These are phyloP conservation scores for Phyllostomus hastatus DNA, from an alignment of 2,113 vertebrate species.

Conservation along the genomic window DNA sequence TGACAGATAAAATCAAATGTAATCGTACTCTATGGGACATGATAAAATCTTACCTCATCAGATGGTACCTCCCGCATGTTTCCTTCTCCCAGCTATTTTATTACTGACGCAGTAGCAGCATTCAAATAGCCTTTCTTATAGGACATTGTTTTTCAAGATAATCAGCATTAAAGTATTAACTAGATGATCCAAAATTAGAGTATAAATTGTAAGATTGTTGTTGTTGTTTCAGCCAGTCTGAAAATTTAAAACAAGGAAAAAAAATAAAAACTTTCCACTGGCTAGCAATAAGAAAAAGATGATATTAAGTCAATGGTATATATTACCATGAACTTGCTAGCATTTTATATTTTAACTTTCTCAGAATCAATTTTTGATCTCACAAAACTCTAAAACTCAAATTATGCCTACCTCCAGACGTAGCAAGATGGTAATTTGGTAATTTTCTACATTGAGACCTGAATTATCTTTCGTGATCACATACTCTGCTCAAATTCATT, in stretches of 20 bases:
- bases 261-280: constrained; percentile 36
- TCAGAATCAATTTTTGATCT: constrained; percentile 30
- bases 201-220: constrained; percentile 52
- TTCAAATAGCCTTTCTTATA: constrained; percentile 64
- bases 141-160: constrained; percentile 24
- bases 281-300: neutral
- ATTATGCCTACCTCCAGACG: neutral
- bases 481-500: constrained; percentile 49
- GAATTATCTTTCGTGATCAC: constrained; percentile 22
- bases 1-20: constrained; percentile 58
- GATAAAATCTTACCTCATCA: constrained; percentile 76
- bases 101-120: constrained; percentile 63
- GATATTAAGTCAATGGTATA: neutral
- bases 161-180: constrained; percentile 53
- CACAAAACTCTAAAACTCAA: neutral
- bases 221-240: constrained; percentile 56
- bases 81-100: constrained; percentile 59
- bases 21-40: constrained; percentile 55
- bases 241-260: constrained; percentile 71
- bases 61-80: constrained; percentile 67
- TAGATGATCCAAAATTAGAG: constrained; percentile 63
- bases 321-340: neutral
- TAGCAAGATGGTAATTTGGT: neutral
- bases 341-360: constrained; percentile 38
- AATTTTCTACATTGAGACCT: constrained; percentile 37